A percentile compares a stretch with the other conserved stretches of the same genome.
phyloP scores from a whole-genome alignment of 2,113 vertebrate genomes.

The Dermatemys mawii region DNA sequence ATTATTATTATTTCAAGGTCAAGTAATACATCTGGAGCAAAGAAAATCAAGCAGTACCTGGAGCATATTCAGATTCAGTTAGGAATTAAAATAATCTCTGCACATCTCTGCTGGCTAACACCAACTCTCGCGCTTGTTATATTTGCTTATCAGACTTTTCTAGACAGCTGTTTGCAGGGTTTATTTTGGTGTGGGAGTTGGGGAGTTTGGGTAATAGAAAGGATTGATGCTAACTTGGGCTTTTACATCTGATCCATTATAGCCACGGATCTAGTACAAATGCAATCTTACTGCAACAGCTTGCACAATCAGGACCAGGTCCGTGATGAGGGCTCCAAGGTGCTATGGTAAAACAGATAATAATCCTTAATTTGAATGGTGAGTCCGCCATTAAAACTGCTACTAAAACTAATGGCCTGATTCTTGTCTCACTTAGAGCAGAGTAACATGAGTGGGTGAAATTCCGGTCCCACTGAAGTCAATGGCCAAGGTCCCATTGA shows the following conservation, averaged over 20 bases:
- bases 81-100: background rate
- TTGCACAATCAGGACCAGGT: background rate
- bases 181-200: background rate
- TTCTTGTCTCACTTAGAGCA: background rate
- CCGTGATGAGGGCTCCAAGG: accelerated
- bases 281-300: background rate
- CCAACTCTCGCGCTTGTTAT: background rate
- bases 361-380: background rate
- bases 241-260: background rate
- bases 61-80: background rate
- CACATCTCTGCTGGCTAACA: background rate
- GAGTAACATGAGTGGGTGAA: background rate
- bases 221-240: accelerated
- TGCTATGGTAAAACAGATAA: background rate
- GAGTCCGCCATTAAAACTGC: accelerated
- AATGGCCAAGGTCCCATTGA: background rate
- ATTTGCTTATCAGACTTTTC: background rate
- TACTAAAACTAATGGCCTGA: background rate
- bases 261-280: background rate
- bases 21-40: constrained; percentile 2
- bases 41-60: background rate
- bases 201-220: background rate
- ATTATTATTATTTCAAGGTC: constrained; percentile 49
- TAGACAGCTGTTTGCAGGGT: background rate
- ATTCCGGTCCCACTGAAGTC: background rate